Base-by-base conservation (phyloP, 2,797 vertebrate species). In the Remorina albescens region DNA sequence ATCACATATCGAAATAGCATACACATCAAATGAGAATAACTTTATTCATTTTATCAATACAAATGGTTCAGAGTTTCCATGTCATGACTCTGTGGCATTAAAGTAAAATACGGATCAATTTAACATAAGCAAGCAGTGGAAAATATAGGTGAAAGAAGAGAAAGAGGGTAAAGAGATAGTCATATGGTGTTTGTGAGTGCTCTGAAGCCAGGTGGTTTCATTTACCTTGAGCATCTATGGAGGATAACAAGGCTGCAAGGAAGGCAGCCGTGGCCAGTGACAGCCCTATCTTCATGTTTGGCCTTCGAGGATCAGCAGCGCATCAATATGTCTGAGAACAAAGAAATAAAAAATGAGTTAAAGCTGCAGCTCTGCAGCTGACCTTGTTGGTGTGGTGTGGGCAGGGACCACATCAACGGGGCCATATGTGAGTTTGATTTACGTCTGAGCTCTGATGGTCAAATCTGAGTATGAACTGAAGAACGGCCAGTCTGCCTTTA, bases 141-240 rank as follows among this genome's bases (percentile, higher is more conserved):
- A 55, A 80, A 60, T 49, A 44, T 0, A 74, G 79, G 36, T 53
- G 47, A 82, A 76, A 76, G 75, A 66, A 70, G 67, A 81, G 73
- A 76, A 74, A 71, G 32, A 79, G 70, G 69, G 64, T 67, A 58
- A 57, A 64, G 78, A 76, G 74, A 75, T 34, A 86, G 73, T 19
- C 68, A 62, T 73, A 42, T 16, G 73, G 82, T 50, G 73, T 78
- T 32, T 80, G 77, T 83, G 44, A 62, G 78, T 69, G 66, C 58
- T 46, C 67, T 1, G 76, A 70, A 39, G 34, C 42, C 70, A 73
- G 80, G 47, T 67, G 75, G 62, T 88, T 76, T 82, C 62, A 67
- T 90, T 96, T 99, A 99, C 98, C 98, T 99, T 99, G 96, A 88
- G 98, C 98, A 89, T 98, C 95, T 78, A 94, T 94, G 77, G 95